Evolutionary conservation across 2,888 invertebrate genomes (phyloP).

Genomic region (Lapara coniferarum): DNA sequence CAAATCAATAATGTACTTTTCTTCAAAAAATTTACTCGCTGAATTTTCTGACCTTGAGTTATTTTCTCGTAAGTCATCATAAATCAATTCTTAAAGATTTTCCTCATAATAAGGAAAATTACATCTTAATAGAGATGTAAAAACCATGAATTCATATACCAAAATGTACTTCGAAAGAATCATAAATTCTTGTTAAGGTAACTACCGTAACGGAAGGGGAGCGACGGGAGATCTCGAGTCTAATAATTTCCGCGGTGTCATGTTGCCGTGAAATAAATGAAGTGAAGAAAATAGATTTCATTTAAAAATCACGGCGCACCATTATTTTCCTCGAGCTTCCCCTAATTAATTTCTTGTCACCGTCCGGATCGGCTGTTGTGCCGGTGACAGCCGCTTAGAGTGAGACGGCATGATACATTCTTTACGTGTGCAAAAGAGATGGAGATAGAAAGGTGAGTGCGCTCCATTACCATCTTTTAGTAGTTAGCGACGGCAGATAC

Average conservation of each 20-base stretch:
- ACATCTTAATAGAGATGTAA: slow-evolving; percentile 35
- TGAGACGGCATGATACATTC: slow-evolving; percentile 44
- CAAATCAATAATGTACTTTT: background rate
- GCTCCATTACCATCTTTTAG: slow-evolving; percentile 80
- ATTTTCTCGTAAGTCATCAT: background rate
- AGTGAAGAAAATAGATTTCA: slow-evolving; percentile 82
- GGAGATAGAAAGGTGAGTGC: slow-evolving; percentile 67
- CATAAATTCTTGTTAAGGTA: slow-evolving; percentile 50
- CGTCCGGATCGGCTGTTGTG: slow-evolving; percentile 77
- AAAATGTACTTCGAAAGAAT: slow-evolving; percentile 36
- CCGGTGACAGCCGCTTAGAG: slow-evolving; percentile 71
- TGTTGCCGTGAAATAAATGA: slow-evolving; percentile 80
- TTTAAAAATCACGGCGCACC: slow-evolving; percentile 82
- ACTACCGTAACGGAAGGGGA: slow-evolving; percentile 61
- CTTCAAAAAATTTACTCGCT: background rate
- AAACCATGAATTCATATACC: slow-evolving; percentile 33
- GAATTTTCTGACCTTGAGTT: background rate
- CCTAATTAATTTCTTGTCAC: slow-evolving; percentile 84
- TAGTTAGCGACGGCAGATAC: slow-evolving; percentile 77
- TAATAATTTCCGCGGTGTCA: slow-evolving; percentile 82
- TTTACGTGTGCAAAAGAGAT: slow-evolving; percentile 47
- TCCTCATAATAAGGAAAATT: slow-evolving; percentile 28
- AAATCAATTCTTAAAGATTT: background rate
- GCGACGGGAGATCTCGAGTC: slow-evolving; percentile 60
- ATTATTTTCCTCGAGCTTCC: slow-evolving; percentile 79